phyloP scores from a whole-genome alignment of 2,113 vertebrate genomes.

The Pica pica region DNA sequence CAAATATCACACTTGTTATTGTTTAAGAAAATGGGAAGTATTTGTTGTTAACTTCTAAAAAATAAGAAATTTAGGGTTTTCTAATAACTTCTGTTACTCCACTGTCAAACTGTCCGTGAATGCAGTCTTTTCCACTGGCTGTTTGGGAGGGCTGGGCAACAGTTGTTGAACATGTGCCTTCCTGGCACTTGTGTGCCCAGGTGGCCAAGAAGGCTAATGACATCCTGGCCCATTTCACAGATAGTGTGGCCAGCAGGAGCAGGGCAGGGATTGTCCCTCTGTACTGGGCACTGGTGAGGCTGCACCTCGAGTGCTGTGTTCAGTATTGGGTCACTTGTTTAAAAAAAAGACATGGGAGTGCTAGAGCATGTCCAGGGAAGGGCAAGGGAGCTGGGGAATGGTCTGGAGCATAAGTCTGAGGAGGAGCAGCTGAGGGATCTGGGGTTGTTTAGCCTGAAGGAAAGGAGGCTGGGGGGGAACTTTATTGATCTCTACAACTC shows the following conservation, averaged over 20 bases:
- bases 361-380: neutral
- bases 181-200: neutral
- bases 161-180: too few relatives aligned
- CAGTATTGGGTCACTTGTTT: neutral
- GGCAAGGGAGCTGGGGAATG: neutral
- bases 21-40: neutral
- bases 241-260: neutral
- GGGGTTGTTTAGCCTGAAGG: neutral
- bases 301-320: accelerated
- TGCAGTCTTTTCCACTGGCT: neutral
- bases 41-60: neutral
- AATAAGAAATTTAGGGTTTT: neutral
- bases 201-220: accelerated
- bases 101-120: neutral
- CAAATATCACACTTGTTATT: neutral
- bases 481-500: neutral
- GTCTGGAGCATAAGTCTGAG: neutral
- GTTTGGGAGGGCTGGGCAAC: neutral
- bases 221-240: neutral
- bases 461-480: neutral
- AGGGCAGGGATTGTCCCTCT: neutral
- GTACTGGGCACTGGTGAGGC: neutral
- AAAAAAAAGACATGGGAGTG: neutral
- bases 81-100: neutral
- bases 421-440: neutral